Evolutionary conservation across 2,113 vertebrate genomes (phyloP).

Genomic region (Mobula birostris): DNA sequence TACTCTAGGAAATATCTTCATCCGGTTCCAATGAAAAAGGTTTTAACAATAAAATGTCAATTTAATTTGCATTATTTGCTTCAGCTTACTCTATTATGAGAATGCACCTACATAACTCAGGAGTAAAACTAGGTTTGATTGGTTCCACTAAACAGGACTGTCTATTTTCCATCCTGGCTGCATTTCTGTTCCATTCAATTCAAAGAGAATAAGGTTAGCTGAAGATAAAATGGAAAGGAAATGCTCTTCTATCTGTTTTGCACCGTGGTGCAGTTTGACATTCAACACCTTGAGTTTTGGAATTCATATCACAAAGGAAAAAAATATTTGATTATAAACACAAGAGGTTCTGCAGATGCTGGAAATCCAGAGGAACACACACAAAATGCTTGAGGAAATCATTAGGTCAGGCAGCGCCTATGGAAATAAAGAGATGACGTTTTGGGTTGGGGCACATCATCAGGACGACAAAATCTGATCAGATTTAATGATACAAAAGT

Average conservation of each 20-base stretch:
- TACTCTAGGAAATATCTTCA: no score
- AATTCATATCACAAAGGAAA: background rate
- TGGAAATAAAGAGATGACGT: no score
- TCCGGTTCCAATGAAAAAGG: background rate
- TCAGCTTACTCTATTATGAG: background rate
- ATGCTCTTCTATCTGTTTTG: background rate
- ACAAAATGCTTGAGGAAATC: no score
- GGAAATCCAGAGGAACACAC: no score
- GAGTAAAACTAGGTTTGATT: background rate
- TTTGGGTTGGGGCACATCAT: no score
- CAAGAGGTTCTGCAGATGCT: no score
- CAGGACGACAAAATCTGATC: background rate
- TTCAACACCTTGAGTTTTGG: background rate
- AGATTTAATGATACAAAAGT: background rate
- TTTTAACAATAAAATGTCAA: background rate
- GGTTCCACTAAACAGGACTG: background rate
- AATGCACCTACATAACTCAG: background rate
- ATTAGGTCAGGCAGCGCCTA: no score
- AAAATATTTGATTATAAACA: background rate
- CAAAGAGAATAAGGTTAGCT: background rate
- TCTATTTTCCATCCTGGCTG: background rate
- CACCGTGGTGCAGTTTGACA: background rate
- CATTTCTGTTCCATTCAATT: background rate
- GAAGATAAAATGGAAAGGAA: background rate
- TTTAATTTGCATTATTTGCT: background rate